Evolutionary conservation across 2,888 invertebrate genomes (phyloP), one percentile per base, ranked within the genome.

Genomic region (Machimus atricapillus): DNA sequence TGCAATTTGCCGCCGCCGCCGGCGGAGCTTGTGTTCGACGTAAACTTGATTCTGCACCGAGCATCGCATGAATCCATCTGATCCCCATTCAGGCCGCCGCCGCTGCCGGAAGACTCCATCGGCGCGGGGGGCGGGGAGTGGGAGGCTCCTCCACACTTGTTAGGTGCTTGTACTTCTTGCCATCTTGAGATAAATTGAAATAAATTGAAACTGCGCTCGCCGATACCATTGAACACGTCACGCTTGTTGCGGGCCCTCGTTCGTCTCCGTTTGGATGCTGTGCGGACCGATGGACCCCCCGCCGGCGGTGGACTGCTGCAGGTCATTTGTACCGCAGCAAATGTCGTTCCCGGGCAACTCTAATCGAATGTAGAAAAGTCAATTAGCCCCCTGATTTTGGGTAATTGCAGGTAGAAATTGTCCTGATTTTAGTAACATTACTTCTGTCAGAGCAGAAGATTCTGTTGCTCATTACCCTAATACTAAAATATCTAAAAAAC

Each of bases 151-250:
- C 85, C 52, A 43, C 85, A 85, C 85, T 85, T 85, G 85, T 85
- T 85, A 85, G 85, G 43, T 46, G 43, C 74, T 85, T 73, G 74
- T 85, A 74, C 27, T 43, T 74, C 85, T 85, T 74, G 31, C 73
- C 78, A 40, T 86, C 86, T 86, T 78, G 78, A 86, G 78, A 86
- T 86, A 86, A 86, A 86, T 86, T 86, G 86, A 86, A 86, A 86
- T 86, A 78, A 86, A 86, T 86, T 86, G 86, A 86, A 86, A 86
- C 56, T 86, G 46, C 73, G 74, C 74, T 74, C 31, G 74, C 85
- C 52, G 85, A 85, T 85, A 85, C 74, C 34, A 85, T 85, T 85
- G 74, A 73, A 85, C 85, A 85, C 85, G 85, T 85, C 85, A 85
- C 74, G 73, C 85, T 74, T 31, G 85, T 74, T 85, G 74, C 31